Evolutionary conservation across 1,140 invertebrate species (phyloP).

Genomic region (Heterodera schachtii): DNA sequence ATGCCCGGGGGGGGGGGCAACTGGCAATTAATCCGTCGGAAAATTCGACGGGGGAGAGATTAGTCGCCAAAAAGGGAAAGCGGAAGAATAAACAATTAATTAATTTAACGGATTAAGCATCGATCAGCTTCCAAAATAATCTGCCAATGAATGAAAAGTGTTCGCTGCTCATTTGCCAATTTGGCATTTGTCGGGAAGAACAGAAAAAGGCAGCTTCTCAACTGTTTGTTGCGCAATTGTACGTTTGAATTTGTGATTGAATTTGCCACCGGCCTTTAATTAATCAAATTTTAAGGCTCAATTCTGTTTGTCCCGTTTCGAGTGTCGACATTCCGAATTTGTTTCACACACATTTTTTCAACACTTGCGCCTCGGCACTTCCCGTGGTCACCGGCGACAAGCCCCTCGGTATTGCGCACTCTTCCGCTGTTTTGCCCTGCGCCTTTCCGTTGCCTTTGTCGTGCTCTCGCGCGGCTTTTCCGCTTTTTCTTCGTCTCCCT

Average conservation of each 20-base stretch:
- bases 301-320: background rate
- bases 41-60: background rate
- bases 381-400: too few relatives aligned
- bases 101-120: too few relatives aligned
- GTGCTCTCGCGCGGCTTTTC: too few relatives aligned
- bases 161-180: background rate
- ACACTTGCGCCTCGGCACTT: background rate
- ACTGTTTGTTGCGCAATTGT: background rate
- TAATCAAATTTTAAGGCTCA: too few relatives aligned
- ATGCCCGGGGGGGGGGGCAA: too few relatives aligned
- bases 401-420: background rate
- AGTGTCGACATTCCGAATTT: background rate
- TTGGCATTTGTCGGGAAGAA: background rate
- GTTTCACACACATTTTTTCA: background rate
- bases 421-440: constrained; percentile 1
- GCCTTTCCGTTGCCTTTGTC: too few relatives aligned
- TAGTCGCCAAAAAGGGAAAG: background rate
- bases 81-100: too few relatives aligned
- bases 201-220: background rate
- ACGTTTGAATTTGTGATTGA: background rate
- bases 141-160: background rate
- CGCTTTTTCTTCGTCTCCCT: too few relatives aligned
- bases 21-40: background rate
- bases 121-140: background rate
- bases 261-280: too few relatives aligned